Conservation (phyloP, 2,797 vertebrate genomes). For the Bovichtus variegatus region DNA sequence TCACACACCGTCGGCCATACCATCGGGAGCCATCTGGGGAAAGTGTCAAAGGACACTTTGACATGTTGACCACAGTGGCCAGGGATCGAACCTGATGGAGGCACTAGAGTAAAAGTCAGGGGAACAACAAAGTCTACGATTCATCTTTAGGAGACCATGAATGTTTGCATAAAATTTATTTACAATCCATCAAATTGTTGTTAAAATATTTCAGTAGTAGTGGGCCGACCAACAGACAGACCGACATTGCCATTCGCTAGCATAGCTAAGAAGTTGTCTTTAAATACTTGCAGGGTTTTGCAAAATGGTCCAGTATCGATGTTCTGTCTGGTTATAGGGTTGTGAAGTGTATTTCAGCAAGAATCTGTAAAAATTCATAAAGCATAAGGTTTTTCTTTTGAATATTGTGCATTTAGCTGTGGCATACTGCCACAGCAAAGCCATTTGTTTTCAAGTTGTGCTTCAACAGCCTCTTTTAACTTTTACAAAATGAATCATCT, state of each 20-base stretch:
- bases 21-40: too few species aligned
- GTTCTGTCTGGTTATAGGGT: neutral
- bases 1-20: too few species aligned
- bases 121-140: too few species aligned
- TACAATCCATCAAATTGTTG: too few species aligned
- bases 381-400: neutral
- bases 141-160: too few species aligned
- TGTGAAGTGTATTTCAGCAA: neutral
- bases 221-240: neutral
- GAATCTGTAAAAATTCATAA: neutral
- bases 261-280: neutral
- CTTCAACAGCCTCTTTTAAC: neutral
- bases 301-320: neutral
- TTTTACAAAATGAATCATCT: slow-evolving; percentile 10
- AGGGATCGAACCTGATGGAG: too few species aligned
- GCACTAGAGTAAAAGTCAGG: too few species aligned
- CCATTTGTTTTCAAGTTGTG: slow-evolving; percentile 23
- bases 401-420: neutral
- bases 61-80: too few species aligned
- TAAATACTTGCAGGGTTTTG: slow-evolving; percentile 1
- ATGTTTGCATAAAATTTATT: too few species aligned
- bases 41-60: too few species aligned
- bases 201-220: neutral
- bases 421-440: neutral
- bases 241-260: neutral